Conservation (phyloP, 2,113 vertebrate species). For the Bucco capensis region DNA sequence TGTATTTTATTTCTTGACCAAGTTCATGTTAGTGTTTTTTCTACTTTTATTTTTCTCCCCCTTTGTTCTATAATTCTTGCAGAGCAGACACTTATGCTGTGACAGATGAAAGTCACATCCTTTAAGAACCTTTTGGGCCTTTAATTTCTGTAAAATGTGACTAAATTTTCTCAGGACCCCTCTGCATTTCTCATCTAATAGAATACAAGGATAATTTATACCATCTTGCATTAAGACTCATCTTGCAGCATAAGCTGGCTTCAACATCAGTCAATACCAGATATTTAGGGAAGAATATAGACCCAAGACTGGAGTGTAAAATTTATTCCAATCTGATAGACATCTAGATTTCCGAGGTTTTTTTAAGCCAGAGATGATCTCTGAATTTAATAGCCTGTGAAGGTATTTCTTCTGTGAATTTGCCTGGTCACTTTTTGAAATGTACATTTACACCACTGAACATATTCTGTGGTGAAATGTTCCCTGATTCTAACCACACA, state of each 20-base stretch:
- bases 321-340: not conserved
- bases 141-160: not conserved
- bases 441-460: not conserved
- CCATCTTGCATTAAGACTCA: not conserved
- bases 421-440: not conserved
- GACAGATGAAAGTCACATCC: not conserved
- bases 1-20: not conserved
- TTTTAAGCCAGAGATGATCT: not conserved
- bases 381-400: not conserved
- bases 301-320: not conserved
- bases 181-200: not conserved
- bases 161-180: not conserved
- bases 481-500: not conserved
- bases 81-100: not conserved
- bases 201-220: not conserved
- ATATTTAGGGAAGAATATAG: not conserved
- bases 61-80: not conserved
- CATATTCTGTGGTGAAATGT: not conserved
- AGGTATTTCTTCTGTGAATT: not conserved
- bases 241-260: not conserved
- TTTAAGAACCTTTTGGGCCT: not conserved
- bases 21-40: not conserved
- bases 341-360: not conserved
- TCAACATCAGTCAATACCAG: not conserved
- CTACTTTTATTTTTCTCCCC: rapidly evolving